These are phyloP conservation scores for Pandemis cinnamomeana DNA, from an alignment of 2,888 invertebrate genomes.

Conservation along the genomic window DNA sequence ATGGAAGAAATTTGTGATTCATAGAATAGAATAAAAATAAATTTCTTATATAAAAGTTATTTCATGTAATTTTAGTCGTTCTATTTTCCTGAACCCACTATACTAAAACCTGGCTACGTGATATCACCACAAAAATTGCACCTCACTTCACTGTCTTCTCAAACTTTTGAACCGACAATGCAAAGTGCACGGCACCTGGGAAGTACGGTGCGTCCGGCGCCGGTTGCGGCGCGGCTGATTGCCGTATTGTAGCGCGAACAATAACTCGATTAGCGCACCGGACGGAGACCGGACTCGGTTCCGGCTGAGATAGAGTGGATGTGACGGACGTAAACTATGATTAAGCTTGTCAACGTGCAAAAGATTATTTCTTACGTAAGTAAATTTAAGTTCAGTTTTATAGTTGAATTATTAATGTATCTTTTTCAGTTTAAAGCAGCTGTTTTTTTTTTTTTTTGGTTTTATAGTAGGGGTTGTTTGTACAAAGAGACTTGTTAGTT, in stretches of 20 bases:
- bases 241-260: slow-evolving; percentile 80
- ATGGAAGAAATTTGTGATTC: no score
- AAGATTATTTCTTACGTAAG: background rate
- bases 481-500: no score
- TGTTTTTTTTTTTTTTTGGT: no score
- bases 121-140: background rate
- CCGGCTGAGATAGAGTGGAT: slow-evolving; percentile 54
- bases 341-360: background rate
- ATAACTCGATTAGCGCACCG: slow-evolving; percentile 81
- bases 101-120: no score
- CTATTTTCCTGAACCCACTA: no score
- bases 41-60: no score
- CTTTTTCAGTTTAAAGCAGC: no score
- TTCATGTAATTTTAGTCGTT: no score
- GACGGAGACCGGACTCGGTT: slow-evolving; percentile 69
- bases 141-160: background rate
- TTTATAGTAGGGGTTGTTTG: no score
- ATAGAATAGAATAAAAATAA: no score
- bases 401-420: no score
- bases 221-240: slow-evolving; percentile 70
- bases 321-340: slow-evolving; percentile 4
- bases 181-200: slow-evolving; percentile 53
- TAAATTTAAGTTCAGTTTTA: background rate
- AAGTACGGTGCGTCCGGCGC: slow-evolving; percentile 45
- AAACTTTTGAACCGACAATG: slow-evolving; percentile 10